phyloP scores from a whole-genome alignment of 2,113 vertebrate species.

The Melozone crissalis region DNA sequence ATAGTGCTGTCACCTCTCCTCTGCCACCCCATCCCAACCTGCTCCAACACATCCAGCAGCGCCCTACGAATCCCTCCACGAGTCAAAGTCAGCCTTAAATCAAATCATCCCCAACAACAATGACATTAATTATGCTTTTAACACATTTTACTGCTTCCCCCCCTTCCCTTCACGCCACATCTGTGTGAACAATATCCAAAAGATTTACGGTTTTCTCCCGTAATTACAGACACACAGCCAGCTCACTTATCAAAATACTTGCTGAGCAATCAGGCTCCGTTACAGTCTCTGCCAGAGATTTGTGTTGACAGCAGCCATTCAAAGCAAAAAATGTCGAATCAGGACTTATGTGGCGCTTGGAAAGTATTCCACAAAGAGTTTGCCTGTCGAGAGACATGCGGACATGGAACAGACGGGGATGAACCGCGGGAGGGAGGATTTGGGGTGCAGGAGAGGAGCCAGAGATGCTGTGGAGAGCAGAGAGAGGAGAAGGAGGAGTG shows the following conservation, averaged over 20 bases:
- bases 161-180: constrained; percentile 79
- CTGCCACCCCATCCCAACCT: not conserved
- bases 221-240: constrained; percentile 85
- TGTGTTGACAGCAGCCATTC: constrained; percentile 83
- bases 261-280: constrained; percentile 81
- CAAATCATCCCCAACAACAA: constrained; percentile 78
- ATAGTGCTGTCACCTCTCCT: not conserved
- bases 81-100: constrained; percentile 75
- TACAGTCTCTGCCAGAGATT: constrained; percentile 74
- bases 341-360: constrained; percentile 66
- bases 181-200: constrained; percentile 86
- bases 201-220: constrained; percentile 84
- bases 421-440: not conserved
- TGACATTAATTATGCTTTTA: constrained; percentile 87
- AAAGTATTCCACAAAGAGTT: constrained; percentile 65
- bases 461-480: not conserved
- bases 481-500: not conserved
- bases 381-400: constrained; percentile 52
- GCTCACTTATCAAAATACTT: constrained; percentile 85
- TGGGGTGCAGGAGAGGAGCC: not conserved
- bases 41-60: not conserved
- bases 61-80: not conserved
- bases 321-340: constrained; percentile 78
- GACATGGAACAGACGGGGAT: not conserved
- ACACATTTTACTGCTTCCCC: constrained; percentile 79